Base-by-base conservation (phyloP, 2,888 invertebrate genomes). In the Scaptodrosophila latifasciaeformis region DNA sequence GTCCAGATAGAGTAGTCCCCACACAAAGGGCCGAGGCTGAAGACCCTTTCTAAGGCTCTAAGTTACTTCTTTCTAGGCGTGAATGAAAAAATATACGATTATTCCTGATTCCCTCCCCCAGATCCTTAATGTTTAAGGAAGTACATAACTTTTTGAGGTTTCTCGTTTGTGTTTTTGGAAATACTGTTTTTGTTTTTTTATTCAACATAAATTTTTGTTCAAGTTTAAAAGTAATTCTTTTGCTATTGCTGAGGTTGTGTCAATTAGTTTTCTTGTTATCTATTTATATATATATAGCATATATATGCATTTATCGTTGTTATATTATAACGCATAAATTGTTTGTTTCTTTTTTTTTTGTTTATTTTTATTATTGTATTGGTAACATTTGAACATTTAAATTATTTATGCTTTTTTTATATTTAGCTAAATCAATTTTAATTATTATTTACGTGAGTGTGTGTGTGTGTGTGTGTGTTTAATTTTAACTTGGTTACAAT, bases 171-270 rank as follows among this genome's bases (percentile, higher is more conserved):
- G 59, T 72, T 74, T 76, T 69, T 76, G 79, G 75, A 79, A 76
- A 76, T 76, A 76, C 75, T 76, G 75, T 76, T 76, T 70, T 76
- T 76, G 79, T 76, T 76, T 76, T 76, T 70, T 76, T 76, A 76
- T 76, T 76, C 75, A 76, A 76, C 79, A 79, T 76, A 79, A 79
- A 72, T 79, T 70, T 42, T 70, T 72, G 57, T 76, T 74, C 68
- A 65, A 68, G 62, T 64, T 74, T 74, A 78, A 74, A 72, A 74
- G 78, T 74, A 74, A 70, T 68, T 76, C 72, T 66, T 62, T 75
- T 65, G 34, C 6, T 43, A 12, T 43, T 13, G 39, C 18, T 47
- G n/a, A n/a, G n/a, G n/a, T n/a, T n/a, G n/a, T n/a, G n/a, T n/a
- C n/a, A n/a, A 46, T 46, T 34, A n/a, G 18, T 47, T 47, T 24